Conservation (phyloP, 2,113 vertebrate species). For the Lasiurus borealis region DNA sequence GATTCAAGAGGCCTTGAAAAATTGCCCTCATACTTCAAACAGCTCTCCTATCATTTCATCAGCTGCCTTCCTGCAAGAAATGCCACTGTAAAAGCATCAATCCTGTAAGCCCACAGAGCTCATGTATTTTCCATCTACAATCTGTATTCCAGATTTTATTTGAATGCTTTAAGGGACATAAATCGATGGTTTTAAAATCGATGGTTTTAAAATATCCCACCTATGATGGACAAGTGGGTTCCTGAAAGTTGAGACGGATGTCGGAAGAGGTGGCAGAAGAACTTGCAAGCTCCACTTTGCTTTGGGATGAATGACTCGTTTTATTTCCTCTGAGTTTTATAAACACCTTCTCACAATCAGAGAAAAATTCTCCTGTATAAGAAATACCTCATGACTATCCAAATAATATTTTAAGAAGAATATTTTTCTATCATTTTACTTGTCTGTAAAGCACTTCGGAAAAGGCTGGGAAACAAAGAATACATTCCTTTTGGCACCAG, state of each 20-base stretch:
- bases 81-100: neutral
- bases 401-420: neutral
- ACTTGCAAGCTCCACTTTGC: neutral
- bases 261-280: neutral
- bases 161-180: neutral
- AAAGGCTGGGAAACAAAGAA: neutral
- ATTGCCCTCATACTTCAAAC: neutral
- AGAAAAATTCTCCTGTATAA: neutral
- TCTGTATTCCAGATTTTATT: neutral
- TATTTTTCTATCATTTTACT: neutral
- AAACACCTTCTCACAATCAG: neutral
- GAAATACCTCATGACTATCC: neutral
- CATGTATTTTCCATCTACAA: neutral
- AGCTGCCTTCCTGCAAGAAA: neutral
- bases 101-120: neutral
- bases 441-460: neutral
- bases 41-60: neutral
- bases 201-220: neutral
- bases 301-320: neutral
- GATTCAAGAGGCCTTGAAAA: neutral
- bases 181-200: no score
- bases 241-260: neutral
- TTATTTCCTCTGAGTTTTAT: neutral
- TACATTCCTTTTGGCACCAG: neutral
- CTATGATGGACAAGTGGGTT: neutral